Evolutionary conservation across 2,797 vertebrate genomes (phyloP).

Genomic region (Synaphobranchus kaupii): DNA sequence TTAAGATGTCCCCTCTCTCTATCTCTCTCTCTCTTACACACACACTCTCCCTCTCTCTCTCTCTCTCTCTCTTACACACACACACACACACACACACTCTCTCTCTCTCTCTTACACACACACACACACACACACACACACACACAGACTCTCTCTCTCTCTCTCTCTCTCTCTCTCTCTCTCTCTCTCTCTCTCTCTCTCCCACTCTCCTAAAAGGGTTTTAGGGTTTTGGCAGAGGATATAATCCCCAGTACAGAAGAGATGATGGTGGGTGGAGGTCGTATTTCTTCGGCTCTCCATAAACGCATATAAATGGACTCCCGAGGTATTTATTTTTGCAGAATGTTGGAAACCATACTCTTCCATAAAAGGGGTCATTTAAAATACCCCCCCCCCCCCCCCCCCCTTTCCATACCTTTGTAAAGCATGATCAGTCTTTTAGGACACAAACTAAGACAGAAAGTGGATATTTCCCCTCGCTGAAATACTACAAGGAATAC

Average conservation of each 20-base stretch:
- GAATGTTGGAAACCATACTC: conserved; percentile 48
- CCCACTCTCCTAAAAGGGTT: conserved; percentile 89
- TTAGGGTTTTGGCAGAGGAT: conserved; percentile 88
- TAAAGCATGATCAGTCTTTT: conserved; percentile 60
- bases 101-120: conserved; percentile 12
- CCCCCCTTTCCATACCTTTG: conserved; percentile 65
- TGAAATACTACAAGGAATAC: background rate
- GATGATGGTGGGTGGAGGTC: conserved; percentile 89
- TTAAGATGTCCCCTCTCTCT: conserved; percentile 41
- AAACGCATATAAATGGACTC: conserved; percentile 86
- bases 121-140: too few relatives aligned
- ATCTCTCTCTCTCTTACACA: conserved; percentile 48
- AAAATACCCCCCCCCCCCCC: conserved; percentile 37
- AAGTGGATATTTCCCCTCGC: background rate
- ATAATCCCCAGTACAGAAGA: conserved; percentile 85
- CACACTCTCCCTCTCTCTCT: too few relatives aligned
- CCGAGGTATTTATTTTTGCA: conserved; percentile 82
- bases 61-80: conserved; percentile 14
- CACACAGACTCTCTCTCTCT: too few relatives aligned
- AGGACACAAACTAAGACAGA: background rate
- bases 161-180: conserved; percentile 52
- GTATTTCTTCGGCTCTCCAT: conserved; percentile 72
- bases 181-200: conserved; percentile 74
- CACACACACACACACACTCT: too few relatives aligned
- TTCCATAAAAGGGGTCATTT: conserved; percentile 53